phyloP scores from a whole-genome alignment of 2,113 vertebrate genomes.

The Maylandia zebra region DNA sequence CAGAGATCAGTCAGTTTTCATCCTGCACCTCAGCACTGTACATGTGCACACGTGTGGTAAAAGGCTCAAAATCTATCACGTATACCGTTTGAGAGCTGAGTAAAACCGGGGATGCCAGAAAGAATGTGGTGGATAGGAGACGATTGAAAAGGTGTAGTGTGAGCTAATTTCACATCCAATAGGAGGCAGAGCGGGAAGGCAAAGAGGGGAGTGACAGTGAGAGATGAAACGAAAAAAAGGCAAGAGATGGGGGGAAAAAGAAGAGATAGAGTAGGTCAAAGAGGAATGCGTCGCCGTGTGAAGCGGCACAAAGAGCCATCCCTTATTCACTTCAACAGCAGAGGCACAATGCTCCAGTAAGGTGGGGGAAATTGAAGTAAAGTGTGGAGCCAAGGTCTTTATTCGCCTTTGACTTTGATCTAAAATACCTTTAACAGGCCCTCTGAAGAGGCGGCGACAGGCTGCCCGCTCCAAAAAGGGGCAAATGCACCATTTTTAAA shows the following conservation, averaged over 20 bases:
- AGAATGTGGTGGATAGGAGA: background rate
- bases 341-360: conserved; percentile 31
- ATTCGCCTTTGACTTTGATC: conserved; percentile 57
- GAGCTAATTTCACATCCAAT: conserved; percentile 13
- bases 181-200: background rate
- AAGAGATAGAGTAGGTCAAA: conserved; percentile 17
- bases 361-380: conserved; percentile 47
- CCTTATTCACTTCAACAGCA: conserved; percentile 38
- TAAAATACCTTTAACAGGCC: conserved; percentile 52
- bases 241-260: background rate
- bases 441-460: conserved; percentile 14
- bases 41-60: background rate
- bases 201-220: background rate
- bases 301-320: conserved; percentile 33
- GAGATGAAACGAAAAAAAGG: background rate
- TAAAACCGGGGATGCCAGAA: background rate
- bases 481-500: background rate
- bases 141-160: background rate
- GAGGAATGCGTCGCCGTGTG: conserved; percentile 15
- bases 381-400: conserved; percentile 47
- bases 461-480: background rate
- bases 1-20: background rate
- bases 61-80: background rate
- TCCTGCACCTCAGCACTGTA: background rate
- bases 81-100: background rate